Conservation (phyloP, 2,113 vertebrate species). For the Isichthys henryi region DNA sequence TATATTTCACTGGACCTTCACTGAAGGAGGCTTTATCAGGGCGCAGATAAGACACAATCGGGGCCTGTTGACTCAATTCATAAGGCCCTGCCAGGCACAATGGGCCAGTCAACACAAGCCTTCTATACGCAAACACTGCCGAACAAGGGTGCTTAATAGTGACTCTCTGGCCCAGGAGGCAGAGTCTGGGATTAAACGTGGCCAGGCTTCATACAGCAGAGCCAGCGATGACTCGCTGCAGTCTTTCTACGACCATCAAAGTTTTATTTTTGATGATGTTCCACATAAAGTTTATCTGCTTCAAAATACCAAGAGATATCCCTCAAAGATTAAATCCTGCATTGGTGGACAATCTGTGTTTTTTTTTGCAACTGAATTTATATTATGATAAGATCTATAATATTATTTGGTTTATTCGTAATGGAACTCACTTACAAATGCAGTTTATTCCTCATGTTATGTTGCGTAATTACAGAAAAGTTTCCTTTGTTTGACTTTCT, state of each 20-base stretch:
- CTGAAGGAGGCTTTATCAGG: conserved; percentile 57
- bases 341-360: background rate
- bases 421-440: background rate
- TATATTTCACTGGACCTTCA: conserved; percentile 53
- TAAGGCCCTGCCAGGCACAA: conserved; percentile 48
- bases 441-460: background rate
- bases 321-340: background rate
- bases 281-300: background rate
- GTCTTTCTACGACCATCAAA: background rate
- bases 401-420: background rate
- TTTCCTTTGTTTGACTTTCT: background rate
- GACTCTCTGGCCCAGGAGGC: conserved; percentile 39
- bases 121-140: conserved; percentile 59
- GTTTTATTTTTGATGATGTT: background rate
- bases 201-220: background rate
- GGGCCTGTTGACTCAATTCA: conserved; percentile 64
- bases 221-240: background rate
- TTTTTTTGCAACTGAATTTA: background rate
- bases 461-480: background rate
- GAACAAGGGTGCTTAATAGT: conserved; percentile 45
- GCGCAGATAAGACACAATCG: conserved; percentile 59
- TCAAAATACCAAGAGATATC: background rate
- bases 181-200: background rate
- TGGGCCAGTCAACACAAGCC: conserved; percentile 60
- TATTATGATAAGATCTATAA: background rate